Percentiles rank a stretch among this genome's conserved stretches.
These are phyloP conservation scores for Melolontha melolontha DNA, from an alignment of 2,888 invertebrate species.

Conservation along the genomic window DNA sequence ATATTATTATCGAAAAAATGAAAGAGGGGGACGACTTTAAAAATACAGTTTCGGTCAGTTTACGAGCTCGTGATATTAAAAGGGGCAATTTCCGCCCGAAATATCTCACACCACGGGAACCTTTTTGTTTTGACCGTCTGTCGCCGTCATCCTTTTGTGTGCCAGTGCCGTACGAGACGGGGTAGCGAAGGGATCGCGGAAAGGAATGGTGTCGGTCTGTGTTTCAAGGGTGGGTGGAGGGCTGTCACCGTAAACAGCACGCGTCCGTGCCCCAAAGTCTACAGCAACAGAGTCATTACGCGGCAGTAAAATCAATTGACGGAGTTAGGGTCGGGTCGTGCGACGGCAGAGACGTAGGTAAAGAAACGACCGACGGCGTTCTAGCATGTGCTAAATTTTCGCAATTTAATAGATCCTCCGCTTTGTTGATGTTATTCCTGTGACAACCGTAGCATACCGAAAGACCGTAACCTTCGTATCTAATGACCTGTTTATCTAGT, in stretches of 20 bases:
- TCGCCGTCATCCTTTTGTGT: no score
- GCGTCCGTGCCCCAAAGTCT: constrained; percentile 18
- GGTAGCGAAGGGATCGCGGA: no score
- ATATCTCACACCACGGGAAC: constrained; percentile 11
- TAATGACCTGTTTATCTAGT: constrained; percentile 25
- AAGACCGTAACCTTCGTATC: constrained; percentile 14
- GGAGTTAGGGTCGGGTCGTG: constrained; percentile 22
- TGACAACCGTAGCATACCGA: constrained; percentile 11
- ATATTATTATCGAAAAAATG: no score
- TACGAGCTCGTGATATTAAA: constrained; percentile 3
- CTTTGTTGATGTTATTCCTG: neutral
- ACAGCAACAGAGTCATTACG: constrained; percentile 41
- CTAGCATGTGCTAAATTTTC: no score
- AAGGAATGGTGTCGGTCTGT: no score
- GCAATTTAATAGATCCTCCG: no score
- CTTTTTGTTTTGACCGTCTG: constrained; percentile 16
- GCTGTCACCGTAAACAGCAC: constrained; percentile 30
- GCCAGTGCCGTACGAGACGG: no score
- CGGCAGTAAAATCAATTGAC: constrained; percentile 44
- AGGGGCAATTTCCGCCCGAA: constrained; percentile 17
- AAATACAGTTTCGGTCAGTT: no score
- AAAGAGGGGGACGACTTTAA: no score
- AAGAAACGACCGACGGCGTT: neutral
- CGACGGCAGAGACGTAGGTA: neutral
- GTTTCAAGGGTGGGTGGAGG: constrained; percentile 4